These are phyloP conservation scores for Polyommatus icarus DNA, from an alignment of 2,888 invertebrate genomes.

Conservation along the genomic window DNA sequence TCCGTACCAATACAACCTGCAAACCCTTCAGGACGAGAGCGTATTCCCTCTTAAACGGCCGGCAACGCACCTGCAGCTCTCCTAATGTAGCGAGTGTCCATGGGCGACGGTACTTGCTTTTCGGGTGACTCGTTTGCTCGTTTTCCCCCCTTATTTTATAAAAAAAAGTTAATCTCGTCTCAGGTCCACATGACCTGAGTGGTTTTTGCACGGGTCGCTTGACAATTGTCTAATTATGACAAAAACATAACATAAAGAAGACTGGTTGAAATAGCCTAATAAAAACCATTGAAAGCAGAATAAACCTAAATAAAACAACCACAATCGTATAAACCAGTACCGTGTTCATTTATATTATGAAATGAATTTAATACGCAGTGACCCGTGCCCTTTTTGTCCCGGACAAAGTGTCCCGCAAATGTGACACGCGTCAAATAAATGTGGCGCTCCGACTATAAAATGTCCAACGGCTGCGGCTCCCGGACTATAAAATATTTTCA, in stretches of 20 bases:
- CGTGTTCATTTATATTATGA: conserved; percentile 3
- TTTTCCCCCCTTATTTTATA: no score
- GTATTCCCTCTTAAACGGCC: no score
- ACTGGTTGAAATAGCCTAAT: background rate
- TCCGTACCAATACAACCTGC: no score
- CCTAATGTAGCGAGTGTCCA: no score
- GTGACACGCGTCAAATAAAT: conserved; percentile 19
- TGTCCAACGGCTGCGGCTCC: background rate
- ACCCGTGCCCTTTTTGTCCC: conserved; percentile 7
- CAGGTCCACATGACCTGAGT: no score
- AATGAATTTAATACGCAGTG: conserved; percentile 20
- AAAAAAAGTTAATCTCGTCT: no score
- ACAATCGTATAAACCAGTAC: conserved; percentile 4
- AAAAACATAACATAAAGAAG: background rate
- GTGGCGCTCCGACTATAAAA: conserved; percentile 4
- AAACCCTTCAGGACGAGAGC: no score
- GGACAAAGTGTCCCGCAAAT: conserved; percentile 2
- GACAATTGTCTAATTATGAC: background rate
- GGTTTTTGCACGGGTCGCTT: background rate
- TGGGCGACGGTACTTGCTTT: no score
- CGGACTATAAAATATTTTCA: conserved; percentile 6
- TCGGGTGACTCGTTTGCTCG: no score
- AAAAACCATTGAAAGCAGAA: background rate
- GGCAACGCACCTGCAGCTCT: no score
- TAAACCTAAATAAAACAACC: background rate